These are phyloP conservation scores for Hirtodrosophila histrioides DNA, from an alignment of 2,888 invertebrate genomes.

Conservation along the genomic window DNA sequence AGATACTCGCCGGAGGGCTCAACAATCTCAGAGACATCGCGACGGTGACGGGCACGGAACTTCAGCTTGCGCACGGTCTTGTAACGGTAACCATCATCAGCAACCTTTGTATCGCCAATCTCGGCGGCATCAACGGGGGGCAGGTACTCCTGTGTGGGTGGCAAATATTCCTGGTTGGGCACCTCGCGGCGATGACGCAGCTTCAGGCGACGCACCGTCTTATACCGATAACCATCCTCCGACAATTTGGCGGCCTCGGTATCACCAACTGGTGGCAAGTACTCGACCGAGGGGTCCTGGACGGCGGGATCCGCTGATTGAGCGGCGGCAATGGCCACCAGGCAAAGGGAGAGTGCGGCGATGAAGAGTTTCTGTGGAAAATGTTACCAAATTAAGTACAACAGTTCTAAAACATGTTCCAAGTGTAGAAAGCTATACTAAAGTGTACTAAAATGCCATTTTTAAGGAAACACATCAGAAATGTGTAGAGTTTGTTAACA, in stretches of 20 bases:
- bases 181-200: constrained; percentile 79
- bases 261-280: constrained; percentile 72
- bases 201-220: constrained; percentile 72
- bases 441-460: neutral
- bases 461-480: too few relatives aligned
- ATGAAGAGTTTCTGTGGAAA: constrained; percentile 76
- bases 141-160: constrained; percentile 78
- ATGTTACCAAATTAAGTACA: neutral
- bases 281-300: constrained; percentile 71
- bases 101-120: constrained; percentile 72
- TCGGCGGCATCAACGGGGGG: constrained; percentile 69
- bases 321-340: constrained; percentile 67
- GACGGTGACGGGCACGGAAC: constrained; percentile 80
- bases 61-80: constrained; percentile 82
- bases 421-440: neutral
- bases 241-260: constrained; percentile 62
- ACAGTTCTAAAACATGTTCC: neutral
- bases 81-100: constrained; percentile 82
- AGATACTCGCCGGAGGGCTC: constrained; percentile 70
- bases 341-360: constrained; percentile 62
- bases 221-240: constrained; percentile 79
- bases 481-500: too few relatives aligned
- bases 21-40: constrained; percentile 80
- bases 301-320: constrained; percentile 57
- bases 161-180: constrained; percentile 78